Evolutionary conservation across 2,113 vertebrate genomes (phyloP).

Genomic region (Pelusios castaneus): DNA sequence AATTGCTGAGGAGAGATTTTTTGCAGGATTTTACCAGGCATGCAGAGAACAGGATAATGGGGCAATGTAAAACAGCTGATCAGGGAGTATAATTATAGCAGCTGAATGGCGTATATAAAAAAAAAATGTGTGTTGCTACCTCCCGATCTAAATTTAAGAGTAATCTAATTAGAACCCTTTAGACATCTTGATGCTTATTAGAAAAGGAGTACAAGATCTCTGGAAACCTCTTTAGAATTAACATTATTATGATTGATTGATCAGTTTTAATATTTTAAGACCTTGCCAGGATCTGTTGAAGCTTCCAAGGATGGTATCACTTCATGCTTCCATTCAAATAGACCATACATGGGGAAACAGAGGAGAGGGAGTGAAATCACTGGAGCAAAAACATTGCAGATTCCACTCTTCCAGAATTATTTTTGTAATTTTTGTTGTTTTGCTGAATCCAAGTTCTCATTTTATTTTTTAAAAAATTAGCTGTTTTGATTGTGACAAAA

Average conservation of each 20-base stretch:
- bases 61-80: neutral
- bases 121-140: neutral
- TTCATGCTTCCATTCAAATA: neutral
- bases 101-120: neutral
- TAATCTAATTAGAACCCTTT: neutral
- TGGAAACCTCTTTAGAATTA: neutral
- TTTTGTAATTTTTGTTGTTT: neutral
- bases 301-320: neutral
- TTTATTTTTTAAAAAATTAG: neutral
- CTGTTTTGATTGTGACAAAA: neutral
- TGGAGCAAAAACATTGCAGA: neutral
- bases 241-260: neutral
- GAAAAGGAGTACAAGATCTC: neutral
- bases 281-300: neutral
- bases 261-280: neutral
- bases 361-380: neutral
- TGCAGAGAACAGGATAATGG: neutral
- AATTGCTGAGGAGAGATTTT: neutral
- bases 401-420: neutral
- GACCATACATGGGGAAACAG: neutral
- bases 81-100: neutral
- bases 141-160: neutral
- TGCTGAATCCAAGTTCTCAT: neutral
- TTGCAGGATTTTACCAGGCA: neutral
- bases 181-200: neutral